These are phyloP conservation scores for Brachyistius frenatus DNA, from an alignment of 2,113 vertebrate genomes.

Conservation along the genomic window DNA sequence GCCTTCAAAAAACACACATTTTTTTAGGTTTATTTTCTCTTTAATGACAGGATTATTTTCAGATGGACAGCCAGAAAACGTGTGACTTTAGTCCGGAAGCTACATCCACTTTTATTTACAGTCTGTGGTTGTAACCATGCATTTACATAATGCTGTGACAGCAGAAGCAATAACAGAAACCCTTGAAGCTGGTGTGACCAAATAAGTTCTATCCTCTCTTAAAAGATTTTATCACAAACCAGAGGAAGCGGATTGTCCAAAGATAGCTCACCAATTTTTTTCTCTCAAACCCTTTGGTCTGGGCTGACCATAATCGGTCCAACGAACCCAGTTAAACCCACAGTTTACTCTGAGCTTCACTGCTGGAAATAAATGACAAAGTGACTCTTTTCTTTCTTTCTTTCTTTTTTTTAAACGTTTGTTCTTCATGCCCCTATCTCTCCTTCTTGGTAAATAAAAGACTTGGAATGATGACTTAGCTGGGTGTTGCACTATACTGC, in stretches of 20 bases:
- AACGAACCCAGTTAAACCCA: slow-evolving; percentile 21
- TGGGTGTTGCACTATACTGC: slow-evolving; percentile 42
- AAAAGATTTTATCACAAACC: slow-evolving; percentile 62
- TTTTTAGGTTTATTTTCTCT: too few relatives aligned
- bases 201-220: slow-evolving; percentile 25
- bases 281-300: slow-evolving; percentile 47
- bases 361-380: slow-evolving; percentile 41
- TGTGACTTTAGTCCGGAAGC: too few relatives aligned
- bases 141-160: slow-evolving; percentile 41
- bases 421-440: slow-evolving; percentile 2
- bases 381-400: not conserved
- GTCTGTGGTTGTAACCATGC: not conserved
- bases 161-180: slow-evolving; percentile 34
- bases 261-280: slow-evolving; percentile 59
- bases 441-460: slow-evolving; percentile 28
- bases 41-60: too few relatives aligned
- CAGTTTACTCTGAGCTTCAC: slow-evolving; percentile 9
- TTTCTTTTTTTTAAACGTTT: not conserved
- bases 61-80: too few relatives aligned
- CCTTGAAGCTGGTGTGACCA: slow-evolving; percentile 37
- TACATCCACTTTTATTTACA: too few relatives aligned
- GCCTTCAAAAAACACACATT: too few relatives aligned
- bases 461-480: slow-evolving; percentile 25
- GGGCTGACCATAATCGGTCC: slow-evolving; percentile 36
- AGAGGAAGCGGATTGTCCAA: slow-evolving; percentile 59